Base-by-base conservation (phyloP, 1,140 invertebrate species). In the Drosophila novamexicana region DNA sequence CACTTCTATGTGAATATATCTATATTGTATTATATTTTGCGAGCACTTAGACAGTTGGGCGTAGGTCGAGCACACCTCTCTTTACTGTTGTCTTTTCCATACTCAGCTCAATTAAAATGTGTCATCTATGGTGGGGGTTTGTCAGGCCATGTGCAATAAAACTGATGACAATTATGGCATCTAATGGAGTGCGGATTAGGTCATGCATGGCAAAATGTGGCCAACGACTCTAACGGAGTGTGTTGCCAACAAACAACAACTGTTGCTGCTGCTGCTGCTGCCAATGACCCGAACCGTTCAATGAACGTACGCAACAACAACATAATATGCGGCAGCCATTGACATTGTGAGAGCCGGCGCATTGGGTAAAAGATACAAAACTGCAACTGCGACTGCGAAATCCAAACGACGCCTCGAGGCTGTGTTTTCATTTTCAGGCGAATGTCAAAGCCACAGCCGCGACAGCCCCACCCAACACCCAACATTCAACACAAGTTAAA, bases 131-230 rank as follows among this genome's bases (percentile, higher is more conserved):
- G 32, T n/a, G 39, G 45, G 63, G 53, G 47, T 42, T n/a, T 50
- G 29, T 32, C 22, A 32, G 29, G 1, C 3, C 12, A 34, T 58
- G 53, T 76, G 74, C 69, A 72, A 72, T 67, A 57, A 54, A 63
- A 54, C 58, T 54, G 64, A 36, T 77, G 64, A 77, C 72, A 75
- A 75, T 58, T 75, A 75, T 70, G 66, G 58, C 58, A 70, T 70
- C 63, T 75, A 75, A 70, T 75, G 53, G 59, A 75, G 57, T 70
- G 67, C 45, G 62, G 75, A 75, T 69, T 77, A 77, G 75, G 71
- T 77, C 71, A 77, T 77, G 75, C 75, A 69, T 75, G 53, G 64
- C 64, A 64, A 69, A 74, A 49, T 53, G 22, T 29, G 54, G 64
- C 71, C 72, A 63, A 69, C 58, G 71, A 78, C 66, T 70, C 53